Base-by-base conservation (phyloP, 2,797 vertebrate genomes). In the Tiaroga cobitis region DNA sequence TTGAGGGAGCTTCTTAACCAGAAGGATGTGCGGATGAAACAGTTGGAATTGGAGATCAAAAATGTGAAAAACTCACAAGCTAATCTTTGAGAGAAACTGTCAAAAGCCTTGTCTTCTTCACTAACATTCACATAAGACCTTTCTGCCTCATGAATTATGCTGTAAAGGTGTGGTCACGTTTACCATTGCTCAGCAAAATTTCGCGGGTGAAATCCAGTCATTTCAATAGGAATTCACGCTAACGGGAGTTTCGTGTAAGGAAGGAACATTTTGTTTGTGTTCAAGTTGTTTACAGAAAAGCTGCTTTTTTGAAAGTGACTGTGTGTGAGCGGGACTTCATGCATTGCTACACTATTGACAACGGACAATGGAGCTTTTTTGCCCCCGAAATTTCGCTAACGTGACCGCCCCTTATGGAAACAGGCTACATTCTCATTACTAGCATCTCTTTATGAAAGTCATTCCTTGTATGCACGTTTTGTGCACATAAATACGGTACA, bases 11-110 rank as follows among this genome's bases (percentile, higher is more conserved):
- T 96, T 74, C 18, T 99, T 56, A 94, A 91, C 83, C 97, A 98
- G 92, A 96, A 95, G 49, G 97, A 99, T 43, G 92, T 99, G 29
- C 95, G 92, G 82, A 93, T 98, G 90, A 98, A 94, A 87, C 97
- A 99, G 90, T 91, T 99, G 87, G 94, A 97, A 90, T 94, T 99
- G 89, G 95, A 98, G 93, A 96, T 99, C 78, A 97, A 95, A 92
- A 99, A 99, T 88, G 39, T 96, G 74, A 92, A 86, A 85, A 93
- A 72, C 90, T 85, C 87, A 67, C 88, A 92, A 80, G 84, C 78
- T 67, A 87, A 90, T 37, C 89, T 92, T 86, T 97, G 93, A 96
- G 85, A 72, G 83, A 87, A 46, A 77, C 72, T 24, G 2, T 16
- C 56, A 63, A 51, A 21, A 46, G 5, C 37, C 63, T 34, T 24